Evolutionary conservation across 2,888 invertebrate genomes (phyloP).

Genomic region (Megaustenia siamemsis): DNA sequence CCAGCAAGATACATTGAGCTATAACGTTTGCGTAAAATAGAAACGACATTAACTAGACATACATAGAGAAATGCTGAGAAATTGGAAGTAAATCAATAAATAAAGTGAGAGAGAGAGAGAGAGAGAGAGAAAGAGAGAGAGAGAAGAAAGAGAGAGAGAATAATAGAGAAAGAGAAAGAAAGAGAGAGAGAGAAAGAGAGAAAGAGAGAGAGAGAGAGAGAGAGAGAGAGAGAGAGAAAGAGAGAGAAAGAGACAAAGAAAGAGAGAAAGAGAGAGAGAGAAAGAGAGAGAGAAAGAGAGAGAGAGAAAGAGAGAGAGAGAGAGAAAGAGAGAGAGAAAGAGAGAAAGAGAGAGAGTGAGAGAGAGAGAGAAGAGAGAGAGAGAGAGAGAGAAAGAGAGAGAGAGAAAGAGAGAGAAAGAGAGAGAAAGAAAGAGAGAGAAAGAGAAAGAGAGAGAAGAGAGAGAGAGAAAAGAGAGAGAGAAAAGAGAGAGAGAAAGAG

Average conservation of each 20-base stretch:
- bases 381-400: constrained; percentile 32
- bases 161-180: not conserved
- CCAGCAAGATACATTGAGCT: too few relatives aligned
- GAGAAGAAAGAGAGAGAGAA: too few relatives aligned
- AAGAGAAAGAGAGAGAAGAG: constrained; percentile 27
- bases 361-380: constrained; percentile 35
- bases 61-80: too few relatives aligned
- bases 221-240: not conserved
- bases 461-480: constrained; percentile 16
- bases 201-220: not conserved
- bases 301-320: not conserved
- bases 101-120: too few relatives aligned
- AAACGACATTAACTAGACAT: too few relatives aligned
- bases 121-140: too few relatives aligned
- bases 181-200: not conserved
- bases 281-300: not conserved
- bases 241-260: not conserved
- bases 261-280: not conserved
- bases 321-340: too few relatives aligned
- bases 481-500: not conserved
- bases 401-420: constrained; percentile 3
- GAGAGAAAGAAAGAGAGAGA: constrained; percentile 28
- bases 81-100: too few relatives aligned
- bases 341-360: not conserved
- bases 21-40: too few relatives aligned